Base-by-base conservation (phyloP, 2,888 invertebrate genomes). In the Drosophila vallismaia region DNA sequence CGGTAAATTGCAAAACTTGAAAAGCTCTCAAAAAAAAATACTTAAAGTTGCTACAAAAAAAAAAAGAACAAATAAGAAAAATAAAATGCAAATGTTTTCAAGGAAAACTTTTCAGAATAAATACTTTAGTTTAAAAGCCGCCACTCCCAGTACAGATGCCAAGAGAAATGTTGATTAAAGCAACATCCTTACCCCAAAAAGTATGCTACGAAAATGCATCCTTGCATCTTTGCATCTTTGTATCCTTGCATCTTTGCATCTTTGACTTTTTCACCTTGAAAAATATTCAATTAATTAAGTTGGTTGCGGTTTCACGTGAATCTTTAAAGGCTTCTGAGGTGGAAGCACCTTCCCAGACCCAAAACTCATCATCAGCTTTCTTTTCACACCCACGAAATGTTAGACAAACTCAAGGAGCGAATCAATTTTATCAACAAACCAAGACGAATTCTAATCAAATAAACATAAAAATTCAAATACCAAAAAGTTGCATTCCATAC, bases 81-180 rank as follows among this genome's bases (percentile, higher is more conserved):
- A 36, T 36, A 12, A 36, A 36, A 36, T 36, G 36, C 36, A 36
- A 36, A 12, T 36, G n/a, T 36, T 36, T n/a, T 6, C 36, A 12
- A 36, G n/a, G 36, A 36, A 36, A 36, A 36, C n/a, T 36, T 36
- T 36, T 10, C n/a, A n/a, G 36, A 36, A 36, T n/a, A 36, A 36
- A 36, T 36, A 36, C 36, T 36, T 36, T n/a, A 36, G 36, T n/a
- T 36, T 36, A 33, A 10, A 33, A 33, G 33, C 4, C 33, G n/a
- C 10, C 10, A 12, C n/a, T 36, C n/a, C 6, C n/a, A 33, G 33
- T 33, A 10, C 10, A 33, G n/a, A 33, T 4, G n/a, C n/a, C 4
- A 36, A 6, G 2, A n/a, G 36, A 36, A 36, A n/a, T n/a, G 5
- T 12, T 36, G 12, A 36, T 12, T 36, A 2, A 36, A 36, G 6